Evolutionary conservation across 2,888 invertebrate species (phyloP), one percentile per base, ranked within the genome.

Genomic region (Drosophila prostipennis): DNA sequence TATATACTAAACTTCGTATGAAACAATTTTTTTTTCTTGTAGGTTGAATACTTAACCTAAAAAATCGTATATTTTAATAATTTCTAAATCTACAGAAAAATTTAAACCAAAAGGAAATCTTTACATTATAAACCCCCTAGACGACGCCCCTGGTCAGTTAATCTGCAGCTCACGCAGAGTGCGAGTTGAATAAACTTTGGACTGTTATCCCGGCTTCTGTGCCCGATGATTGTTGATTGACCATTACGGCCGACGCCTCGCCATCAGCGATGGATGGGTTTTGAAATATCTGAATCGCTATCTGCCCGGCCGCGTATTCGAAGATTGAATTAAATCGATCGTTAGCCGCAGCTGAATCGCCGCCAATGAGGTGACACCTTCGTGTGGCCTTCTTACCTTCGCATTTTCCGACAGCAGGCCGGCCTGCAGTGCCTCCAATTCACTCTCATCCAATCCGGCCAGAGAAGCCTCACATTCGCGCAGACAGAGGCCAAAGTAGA

Each of bases 401-500:
- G 72, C 67, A 63, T 90, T 90, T 59, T 82, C 90, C 8, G 72
- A 75, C 4, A 90, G 75, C 19, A 79, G 70, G 34, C 90, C 90
- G 2, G 76, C 70, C 34, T 72, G 77, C 7, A 90, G 68, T 29
- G 73, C 45, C 16, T 80, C 61, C 37, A 72, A 52, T 23, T 63
- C 74, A 45, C 72, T 59, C 0, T 53, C 56, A 34, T 78, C 60
- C 58, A 85, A 49, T 3, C n/a, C 23, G 11, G 69, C 75, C 48
- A 90, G 56, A n/a, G 78, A 54, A 7, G 53, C 57, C 32, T 89
- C 78, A 57, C 90, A 90, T 61, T 82, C 78, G 39, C 78, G 77
- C 49, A 90, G 57, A 63, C 90, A 90, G 10, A 91, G 72, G 8
- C 91, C 90, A 59, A 80, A 90, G 63, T 90, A 89, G 54, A 90